A percentile compares a stretch with the other conserved stretches of the same genome.
Conservation (phyloP, 2,797 vertebrate species). For the Notolabrus celidotus region DNA sequence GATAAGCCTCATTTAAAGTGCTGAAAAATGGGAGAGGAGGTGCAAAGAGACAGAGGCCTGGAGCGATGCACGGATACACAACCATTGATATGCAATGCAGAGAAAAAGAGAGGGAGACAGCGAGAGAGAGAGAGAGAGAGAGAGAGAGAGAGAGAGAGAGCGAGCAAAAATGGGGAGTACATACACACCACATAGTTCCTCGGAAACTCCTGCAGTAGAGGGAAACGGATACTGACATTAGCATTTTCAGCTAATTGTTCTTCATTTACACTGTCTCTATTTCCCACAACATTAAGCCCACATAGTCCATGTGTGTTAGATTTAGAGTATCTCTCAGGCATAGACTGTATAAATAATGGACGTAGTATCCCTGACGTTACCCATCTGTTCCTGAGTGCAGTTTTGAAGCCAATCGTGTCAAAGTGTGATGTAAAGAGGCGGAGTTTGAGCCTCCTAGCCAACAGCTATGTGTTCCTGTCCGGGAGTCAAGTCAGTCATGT, state of each 20-base stretch:
- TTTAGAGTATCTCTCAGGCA: slow-evolving; percentile 37
- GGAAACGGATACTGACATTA: slow-evolving; percentile 62
- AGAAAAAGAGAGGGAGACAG: slow-evolving; percentile 34
- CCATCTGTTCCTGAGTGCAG: too few relatives aligned
- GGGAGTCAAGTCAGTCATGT: too few relatives aligned
- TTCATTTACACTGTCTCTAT: slow-evolving; percentile 55
- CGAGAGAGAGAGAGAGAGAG: slow-evolving; percentile 22
- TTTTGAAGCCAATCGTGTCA: too few relatives aligned
- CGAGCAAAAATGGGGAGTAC: slow-evolving; percentile 22
- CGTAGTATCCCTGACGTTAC: too few relatives aligned
- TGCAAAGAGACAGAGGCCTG: slow-evolving; percentile 63
- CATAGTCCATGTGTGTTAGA: slow-evolving; percentile 27
- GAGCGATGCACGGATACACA: slow-evolving; percentile 43
- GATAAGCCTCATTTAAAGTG: slow-evolving; percentile 68
- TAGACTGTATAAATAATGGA: too few relatives aligned
- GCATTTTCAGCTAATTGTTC: slow-evolving; percentile 76
- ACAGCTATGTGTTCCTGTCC: too few relatives aligned
- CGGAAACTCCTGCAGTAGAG: slow-evolving; percentile 44
- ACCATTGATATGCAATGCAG: slow-evolving; percentile 64
- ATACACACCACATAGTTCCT: slow-evolving; percentile 55
- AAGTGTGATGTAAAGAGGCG: too few relatives aligned
- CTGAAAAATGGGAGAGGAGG: slow-evolving; percentile 70
- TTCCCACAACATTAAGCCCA: slow-evolving; percentile 53
- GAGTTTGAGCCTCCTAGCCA: too few relatives aligned
- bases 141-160: slow-evolving; percentile 30